These are phyloP conservation scores for Urocyon cinereoargenteus DNA, from an alignment of 2,797 vertebrate species.

Conservation along the genomic window DNA sequence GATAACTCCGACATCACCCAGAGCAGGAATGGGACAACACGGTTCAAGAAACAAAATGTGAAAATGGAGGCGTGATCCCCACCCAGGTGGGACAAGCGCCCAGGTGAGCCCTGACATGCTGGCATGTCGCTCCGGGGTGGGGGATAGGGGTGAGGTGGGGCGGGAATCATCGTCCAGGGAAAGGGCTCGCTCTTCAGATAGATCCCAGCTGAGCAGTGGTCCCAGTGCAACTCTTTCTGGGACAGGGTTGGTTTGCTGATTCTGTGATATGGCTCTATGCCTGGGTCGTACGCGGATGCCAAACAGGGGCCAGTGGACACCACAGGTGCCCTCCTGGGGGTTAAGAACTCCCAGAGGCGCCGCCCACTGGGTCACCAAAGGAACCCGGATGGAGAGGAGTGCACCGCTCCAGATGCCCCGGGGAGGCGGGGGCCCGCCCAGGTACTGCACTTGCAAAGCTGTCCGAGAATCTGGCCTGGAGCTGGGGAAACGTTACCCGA, in stretches of 20 bases:
- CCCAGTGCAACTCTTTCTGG: neutral
- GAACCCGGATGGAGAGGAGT: neutral
- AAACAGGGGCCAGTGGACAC: rapidly evolving
- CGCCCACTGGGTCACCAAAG: rapidly evolving
- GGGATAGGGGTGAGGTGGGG: too few species aligned
- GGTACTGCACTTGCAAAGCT: neutral
- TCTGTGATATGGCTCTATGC: rapidly evolving
- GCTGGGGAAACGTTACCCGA: rapidly evolving
- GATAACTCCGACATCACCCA: rapidly evolving
- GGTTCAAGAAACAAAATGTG: neutral
- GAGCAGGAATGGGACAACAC: neutral
- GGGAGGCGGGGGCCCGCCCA: rapidly evolving
- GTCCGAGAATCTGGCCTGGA: rapidly evolving
- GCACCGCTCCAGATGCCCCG: rapidly evolving
- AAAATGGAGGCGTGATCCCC: rapidly evolving
- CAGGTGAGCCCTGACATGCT: neutral
- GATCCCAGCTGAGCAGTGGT: rapidly evolving
- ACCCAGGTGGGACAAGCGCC: rapidly evolving
- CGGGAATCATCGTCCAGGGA: rapidly evolving
- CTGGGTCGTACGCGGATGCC: rapidly evolving
- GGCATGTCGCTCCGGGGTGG: rapidly evolving
- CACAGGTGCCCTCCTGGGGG: rapidly evolving
- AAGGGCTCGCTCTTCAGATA: rapidly evolving
- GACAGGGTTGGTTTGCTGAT: rapidly evolving
- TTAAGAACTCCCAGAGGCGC: rapidly evolving